A percentile compares a stretch with the other conserved stretches of the same genome.
Evolutionary conservation across 2,797 vertebrate species (phyloP).

Genomic region (Sciurus vulgaris): DNA sequence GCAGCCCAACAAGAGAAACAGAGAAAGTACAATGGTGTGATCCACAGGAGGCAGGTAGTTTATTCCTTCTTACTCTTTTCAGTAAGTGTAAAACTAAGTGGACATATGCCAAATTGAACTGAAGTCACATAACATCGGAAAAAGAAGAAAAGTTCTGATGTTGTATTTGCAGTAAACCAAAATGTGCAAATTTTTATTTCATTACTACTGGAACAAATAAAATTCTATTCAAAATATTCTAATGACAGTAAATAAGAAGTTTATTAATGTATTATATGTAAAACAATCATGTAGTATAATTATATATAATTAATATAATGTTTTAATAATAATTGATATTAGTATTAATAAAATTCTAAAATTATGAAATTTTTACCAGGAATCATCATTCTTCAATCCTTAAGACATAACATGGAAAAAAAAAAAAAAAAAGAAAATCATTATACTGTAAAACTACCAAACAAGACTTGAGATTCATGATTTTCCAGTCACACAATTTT

Average conservation of each 20-base stretch:
- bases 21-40: background rate
- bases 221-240: background rate
- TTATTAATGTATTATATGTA: background rate
- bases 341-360: background rate
- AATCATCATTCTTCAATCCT: background rate
- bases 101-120: background rate
- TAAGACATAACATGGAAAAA: background rate
- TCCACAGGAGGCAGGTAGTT: background rate
- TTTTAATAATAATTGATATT: background rate
- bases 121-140: background rate
- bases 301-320: background rate
- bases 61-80: background rate
- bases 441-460: conserved; percentile 12
- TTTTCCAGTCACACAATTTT: background rate
- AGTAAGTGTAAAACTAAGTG: background rate
- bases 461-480: background rate
- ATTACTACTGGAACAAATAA: background rate
- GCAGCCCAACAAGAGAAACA: background rate
- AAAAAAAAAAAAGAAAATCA: background rate
- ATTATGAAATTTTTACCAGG: background rate
- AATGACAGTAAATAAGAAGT: background rate
- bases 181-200: background rate
- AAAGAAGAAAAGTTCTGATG: background rate
- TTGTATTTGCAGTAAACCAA: background rate
- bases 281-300: background rate